Conservation (phyloP, 35 echinoderm and acorn worm genomes). For the Ptychodera flava region DNA sequence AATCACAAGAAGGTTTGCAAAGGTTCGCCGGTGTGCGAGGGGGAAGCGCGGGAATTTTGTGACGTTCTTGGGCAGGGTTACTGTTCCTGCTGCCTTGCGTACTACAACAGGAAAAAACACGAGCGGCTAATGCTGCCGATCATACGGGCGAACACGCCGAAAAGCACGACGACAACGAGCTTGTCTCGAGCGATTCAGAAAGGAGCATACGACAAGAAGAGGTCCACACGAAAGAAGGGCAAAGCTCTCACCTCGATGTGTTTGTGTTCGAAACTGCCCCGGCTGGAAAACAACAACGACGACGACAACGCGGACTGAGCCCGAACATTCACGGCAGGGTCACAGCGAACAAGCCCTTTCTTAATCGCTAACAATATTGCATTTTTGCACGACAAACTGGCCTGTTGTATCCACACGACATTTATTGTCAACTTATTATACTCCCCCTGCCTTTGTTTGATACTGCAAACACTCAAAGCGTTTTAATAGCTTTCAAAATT, state of each 20-base stretch:
- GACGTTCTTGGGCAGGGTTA: not conserved
- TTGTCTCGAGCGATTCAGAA: not conserved
- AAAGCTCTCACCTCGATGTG: not conserved
- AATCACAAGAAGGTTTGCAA: not conserved
- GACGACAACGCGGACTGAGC: no score
- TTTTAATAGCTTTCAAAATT: no score
- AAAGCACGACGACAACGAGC: not conserved
- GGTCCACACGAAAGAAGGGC: not conserved
- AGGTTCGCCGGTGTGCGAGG: not conserved
- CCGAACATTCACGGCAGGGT: no score
- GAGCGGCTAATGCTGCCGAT: not conserved
- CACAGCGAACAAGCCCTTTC: no score
- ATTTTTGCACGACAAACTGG: no score
- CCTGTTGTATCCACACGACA: no score
- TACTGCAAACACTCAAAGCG: no score
- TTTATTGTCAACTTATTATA: no score
- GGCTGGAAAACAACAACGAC: no score
- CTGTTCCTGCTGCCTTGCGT: not conserved
- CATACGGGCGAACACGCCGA: not conserved
- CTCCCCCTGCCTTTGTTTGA: no score
- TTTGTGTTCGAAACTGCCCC: not conserved
- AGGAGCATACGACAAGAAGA: not conserved
- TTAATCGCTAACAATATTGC: no score
- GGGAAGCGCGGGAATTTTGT: not conserved
- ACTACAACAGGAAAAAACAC: not conserved